Evolutionary conservation across 2,888 invertebrate genomes (phyloP).

Genomic region (Apodemia zela): DNA sequence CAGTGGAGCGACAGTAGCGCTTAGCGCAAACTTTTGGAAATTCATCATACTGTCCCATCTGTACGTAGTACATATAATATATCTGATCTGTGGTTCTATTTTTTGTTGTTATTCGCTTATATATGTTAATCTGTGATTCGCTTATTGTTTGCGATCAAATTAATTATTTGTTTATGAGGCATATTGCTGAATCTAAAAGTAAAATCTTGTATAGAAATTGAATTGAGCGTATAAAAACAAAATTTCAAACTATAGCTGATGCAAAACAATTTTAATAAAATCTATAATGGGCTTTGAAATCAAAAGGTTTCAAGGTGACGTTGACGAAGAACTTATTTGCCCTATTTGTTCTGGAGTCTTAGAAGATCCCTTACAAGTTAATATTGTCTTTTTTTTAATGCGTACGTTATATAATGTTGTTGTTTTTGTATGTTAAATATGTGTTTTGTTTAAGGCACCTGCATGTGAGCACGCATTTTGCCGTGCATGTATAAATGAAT

Average conservation of each 20-base stretch:
- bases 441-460: slow-evolving; percentile 84
- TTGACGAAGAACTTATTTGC: slow-evolving; percentile 97
- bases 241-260: background rate
- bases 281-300: slow-evolving; percentile 95
- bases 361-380: slow-evolving; percentile 96
- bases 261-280: slow-evolving; percentile 27
- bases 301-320: slow-evolving; percentile 95
- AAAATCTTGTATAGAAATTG: background rate
- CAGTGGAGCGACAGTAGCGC: too few species aligned
- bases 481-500: slow-evolving; percentile 95
- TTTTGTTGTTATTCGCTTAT: background rate
- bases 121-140: background rate
- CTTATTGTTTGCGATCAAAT: background rate
- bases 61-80: too few species aligned
- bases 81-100: too few species aligned
- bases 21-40: too few species aligned
- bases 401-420: background rate
- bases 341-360: slow-evolving; percentile 97
- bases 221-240: background rate
- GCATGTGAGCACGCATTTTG: slow-evolving; percentile 98
- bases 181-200: slow-evolving; percentile 21
- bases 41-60: too few species aligned
- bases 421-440: background rate
- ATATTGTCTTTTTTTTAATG: slow-evolving; percentile 27
- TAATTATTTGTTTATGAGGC: background rate